Base-by-base conservation (phyloP, 2,888 invertebrate genomes). In the Drosophila affinis region DNA sequence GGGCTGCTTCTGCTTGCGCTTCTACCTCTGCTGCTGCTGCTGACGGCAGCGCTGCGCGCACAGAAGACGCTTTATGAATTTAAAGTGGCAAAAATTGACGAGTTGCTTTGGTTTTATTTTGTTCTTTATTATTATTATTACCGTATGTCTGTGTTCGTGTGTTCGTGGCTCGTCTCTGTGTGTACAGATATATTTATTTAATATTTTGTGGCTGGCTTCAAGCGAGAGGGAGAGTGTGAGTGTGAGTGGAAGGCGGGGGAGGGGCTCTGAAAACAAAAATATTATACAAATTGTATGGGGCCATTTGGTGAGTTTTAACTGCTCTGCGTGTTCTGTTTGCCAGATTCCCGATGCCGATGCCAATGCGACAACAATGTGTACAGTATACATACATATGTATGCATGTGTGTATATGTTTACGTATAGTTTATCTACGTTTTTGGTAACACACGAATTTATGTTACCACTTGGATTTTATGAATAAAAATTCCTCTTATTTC, bases 91-190 rank as follows among this genome's bases (percentile, higher is more conserved):
- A 78, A 82, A 85, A 85, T 79, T 80, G 83, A 86, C 71, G 82
- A 80, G 80, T 68, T 81, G 81, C 79, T 83, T 78, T 85, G 82
- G 83, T 82, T 83, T 87, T 83, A 87, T 87, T 86, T 86, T 73
- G 73, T 69, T 80, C 78, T 63, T 63, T 52, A 18, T 46, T 62
- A 61, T 69, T 71, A 61, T 82, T 82, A 79, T 84, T 85, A 74
- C 73, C 79, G 62, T 76, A 32, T 58, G 48, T 56, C 51, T 54
- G 24, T 64, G 34, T 72, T 62, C 39, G 32, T 72, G 44, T 75
- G 44, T 75, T 61, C 68, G 52, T 68, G 18, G 47, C 47, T 49
- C 24, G 44, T 55, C 18, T 56, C 44, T 46, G 24, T 24, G 9
- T 32, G 14, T 62, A 44, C 49, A 53, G 48, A 45, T 52, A 67